Conservation (phyloP, 2,797 vertebrate genomes). For the Cuniculus paca region DNA sequence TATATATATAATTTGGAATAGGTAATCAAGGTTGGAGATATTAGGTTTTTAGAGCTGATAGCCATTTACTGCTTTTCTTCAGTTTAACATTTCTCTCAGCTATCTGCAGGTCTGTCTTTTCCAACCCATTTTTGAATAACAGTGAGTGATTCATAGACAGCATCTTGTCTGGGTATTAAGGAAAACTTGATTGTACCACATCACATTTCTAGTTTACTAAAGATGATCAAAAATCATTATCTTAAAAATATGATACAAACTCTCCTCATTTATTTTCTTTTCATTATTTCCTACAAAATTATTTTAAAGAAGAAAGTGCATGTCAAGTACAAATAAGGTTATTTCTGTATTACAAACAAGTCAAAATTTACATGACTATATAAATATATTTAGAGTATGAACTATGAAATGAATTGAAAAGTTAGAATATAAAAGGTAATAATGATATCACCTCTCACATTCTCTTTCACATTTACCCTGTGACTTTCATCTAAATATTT, state of each 20-base stretch:
- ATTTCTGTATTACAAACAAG: not conserved
- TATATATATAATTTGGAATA: slow-evolving; percentile 30
- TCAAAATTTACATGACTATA: not conserved
- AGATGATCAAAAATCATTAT: not conserved
- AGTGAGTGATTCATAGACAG: slow-evolving; percentile 48
- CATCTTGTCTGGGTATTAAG: slow-evolving; percentile 43
- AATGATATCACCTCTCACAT: not conserved
- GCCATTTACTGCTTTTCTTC: slow-evolving; percentile 59
- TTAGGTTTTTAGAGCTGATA: not conserved
- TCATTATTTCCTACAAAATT: slow-evolving; percentile 58
- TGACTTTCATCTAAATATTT: not conserved
- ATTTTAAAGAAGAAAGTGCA: not conserved
- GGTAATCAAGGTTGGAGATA: not conserved
- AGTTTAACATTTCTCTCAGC: slow-evolving; percentile 62
- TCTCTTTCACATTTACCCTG: not conserved
- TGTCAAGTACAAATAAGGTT: not conserved
- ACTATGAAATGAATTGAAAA: not conserved
- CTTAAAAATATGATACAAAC: slow-evolving; percentile 59
- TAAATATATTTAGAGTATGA: not conserved
- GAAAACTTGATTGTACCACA: slow-evolving; percentile 37
- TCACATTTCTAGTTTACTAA: slow-evolving; percentile 42
- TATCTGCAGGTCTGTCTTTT: slow-evolving; percentile 54
- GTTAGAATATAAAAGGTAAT: not conserved
- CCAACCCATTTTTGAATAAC: slow-evolving; percentile 73
- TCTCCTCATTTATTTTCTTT: slow-evolving; percentile 51